phyloP scores from a whole-genome alignment of 2,888 invertebrate genomes.

The Torymus texanus region DNA sequence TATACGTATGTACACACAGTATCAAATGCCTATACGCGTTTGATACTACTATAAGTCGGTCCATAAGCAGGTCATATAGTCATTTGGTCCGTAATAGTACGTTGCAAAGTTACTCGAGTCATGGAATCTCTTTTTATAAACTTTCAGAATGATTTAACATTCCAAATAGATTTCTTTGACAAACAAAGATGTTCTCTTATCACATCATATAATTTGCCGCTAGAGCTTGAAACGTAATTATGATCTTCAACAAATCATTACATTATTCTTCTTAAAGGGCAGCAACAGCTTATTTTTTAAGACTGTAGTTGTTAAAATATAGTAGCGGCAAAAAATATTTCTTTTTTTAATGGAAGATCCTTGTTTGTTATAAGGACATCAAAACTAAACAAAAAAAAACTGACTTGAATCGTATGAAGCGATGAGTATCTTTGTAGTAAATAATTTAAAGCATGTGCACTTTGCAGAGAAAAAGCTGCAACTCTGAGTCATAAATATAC shows the following conservation, averaged over 20 bases:
- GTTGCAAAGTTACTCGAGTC: constrained; percentile 48
- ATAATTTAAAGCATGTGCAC: constrained; percentile 33
- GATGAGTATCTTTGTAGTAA: constrained; percentile 1
- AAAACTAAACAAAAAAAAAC: constrained; percentile 16
- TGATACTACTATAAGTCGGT: constrained; percentile 23
- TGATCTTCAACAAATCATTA: constrained; percentile 3
- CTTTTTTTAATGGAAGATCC: constrained; percentile 46
- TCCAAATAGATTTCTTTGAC: constrained; percentile 7
- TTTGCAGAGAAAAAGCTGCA: constrained; percentile 48
- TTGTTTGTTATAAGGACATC: constrained; percentile 36
- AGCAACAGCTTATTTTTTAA: constrained; percentile 12
- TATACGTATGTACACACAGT: constrained; percentile 46
- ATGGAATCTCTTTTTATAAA: constrained; percentile 36
- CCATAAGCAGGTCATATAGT: constrained; percentile 25
- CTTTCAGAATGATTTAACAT: constrained; percentile 1
- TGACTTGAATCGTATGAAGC: constrained; percentile 51
- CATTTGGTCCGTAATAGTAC: constrained; percentile 51
- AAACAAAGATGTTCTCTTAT: constrained; percentile 52
- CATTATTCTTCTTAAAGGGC: constrained; percentile 21
- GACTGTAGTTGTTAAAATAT: not conserved
- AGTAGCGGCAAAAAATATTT: constrained; percentile 51
- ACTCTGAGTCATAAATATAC: constrained; percentile 53
- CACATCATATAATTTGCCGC: constrained; percentile 56
- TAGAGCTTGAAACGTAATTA: constrained; percentile 36
- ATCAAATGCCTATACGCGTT: constrained; percentile 1